Conservation (phyloP, 2,888 invertebrate species). For the Hyposoter didymator region DNA sequence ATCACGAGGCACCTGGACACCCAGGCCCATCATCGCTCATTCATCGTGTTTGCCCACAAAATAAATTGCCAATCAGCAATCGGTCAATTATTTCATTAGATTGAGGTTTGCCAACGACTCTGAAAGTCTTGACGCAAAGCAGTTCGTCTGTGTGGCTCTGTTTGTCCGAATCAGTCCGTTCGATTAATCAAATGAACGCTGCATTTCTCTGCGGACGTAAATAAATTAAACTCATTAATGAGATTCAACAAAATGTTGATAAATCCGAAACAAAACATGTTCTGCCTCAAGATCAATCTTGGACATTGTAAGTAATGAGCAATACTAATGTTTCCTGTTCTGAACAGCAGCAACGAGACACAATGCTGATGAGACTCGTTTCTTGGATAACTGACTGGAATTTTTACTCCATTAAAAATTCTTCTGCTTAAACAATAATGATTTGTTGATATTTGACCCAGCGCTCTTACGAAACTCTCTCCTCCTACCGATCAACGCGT, state of each 20-base stretch:
- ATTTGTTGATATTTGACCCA: neutral
- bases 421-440: neutral
- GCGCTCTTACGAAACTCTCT: neutral
- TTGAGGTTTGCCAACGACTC: neutral
- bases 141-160: neutral
- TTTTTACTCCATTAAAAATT: neutral
- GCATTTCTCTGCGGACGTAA: neutral
- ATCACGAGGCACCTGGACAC: neutral
- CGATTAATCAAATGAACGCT: neutral
- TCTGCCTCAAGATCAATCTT: neutral
- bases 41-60: neutral
- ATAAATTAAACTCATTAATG: neutral
- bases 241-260: neutral
- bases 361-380: neutral
- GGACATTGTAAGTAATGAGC: neutral
- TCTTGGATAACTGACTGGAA: neutral
- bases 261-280: neutral
- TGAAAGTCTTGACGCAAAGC: neutral
- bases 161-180: neutral
- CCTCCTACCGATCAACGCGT: neutral
- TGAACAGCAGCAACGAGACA: neutral
- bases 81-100: neutral
- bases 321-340: constrained; percentile 4
- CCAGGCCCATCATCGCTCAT: neutral
- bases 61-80: neutral